phyloP scores from a whole-genome alignment of 2,797 vertebrate genomes.

The Syndactyla subalaris region DNA sequence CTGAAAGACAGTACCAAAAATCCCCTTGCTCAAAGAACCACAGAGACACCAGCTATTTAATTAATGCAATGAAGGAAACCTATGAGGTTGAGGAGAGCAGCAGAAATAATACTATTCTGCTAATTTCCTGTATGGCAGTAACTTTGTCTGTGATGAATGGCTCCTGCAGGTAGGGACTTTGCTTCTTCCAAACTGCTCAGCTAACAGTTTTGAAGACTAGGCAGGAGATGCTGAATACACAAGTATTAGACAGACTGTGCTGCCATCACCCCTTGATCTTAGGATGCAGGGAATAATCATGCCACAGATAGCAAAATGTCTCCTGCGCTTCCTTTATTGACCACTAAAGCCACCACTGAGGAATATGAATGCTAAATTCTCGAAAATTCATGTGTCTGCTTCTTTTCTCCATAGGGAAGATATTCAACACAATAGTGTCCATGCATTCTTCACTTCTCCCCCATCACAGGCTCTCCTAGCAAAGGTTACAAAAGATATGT shows the following conservation, averaged over 20 bases:
- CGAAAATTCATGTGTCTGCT: background rate
- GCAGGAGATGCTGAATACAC: background rate
- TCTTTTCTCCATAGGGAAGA: background rate
- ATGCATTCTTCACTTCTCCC: background rate
- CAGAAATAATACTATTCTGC: background rate
- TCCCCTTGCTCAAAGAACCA: background rate
- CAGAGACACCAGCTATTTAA: background rate
- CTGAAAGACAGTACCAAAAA: background rate
- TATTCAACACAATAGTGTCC: background rate
- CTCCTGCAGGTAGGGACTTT: background rate
- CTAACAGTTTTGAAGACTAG: background rate
- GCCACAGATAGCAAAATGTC: background rate
- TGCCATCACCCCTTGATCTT: background rate
- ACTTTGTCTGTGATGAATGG: background rate
- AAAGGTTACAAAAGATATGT: background rate
- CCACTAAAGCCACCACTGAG: background rate
- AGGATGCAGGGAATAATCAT: background rate
- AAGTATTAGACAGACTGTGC: background rate
- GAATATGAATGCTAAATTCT: background rate
- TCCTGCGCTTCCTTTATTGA: background rate
- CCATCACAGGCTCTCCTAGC: background rate
- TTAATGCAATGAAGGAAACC: background rate
- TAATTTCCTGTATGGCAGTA: background rate
- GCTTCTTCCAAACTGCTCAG: background rate
- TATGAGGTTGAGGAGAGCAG: background rate